A percentile compares a stretch with the other conserved stretches of the same genome.
These are phyloP conservation scores for Synaphobranchus kaupii DNA, from an alignment of 2,797 vertebrate species.

Conservation along the genomic window DNA sequence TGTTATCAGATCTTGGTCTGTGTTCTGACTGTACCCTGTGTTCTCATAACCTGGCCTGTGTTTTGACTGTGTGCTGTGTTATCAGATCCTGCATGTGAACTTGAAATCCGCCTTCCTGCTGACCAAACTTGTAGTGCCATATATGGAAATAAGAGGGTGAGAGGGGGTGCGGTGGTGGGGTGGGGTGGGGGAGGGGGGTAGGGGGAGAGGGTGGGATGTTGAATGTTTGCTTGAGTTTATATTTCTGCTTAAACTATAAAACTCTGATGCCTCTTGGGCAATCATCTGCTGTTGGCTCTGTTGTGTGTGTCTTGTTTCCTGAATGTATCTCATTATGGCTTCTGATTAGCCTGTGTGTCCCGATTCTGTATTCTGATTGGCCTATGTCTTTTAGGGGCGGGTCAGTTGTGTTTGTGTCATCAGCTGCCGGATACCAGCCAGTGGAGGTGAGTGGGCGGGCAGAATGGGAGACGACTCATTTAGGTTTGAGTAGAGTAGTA, in stretches of 20 bases:
- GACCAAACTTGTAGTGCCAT: slow-evolving; percentile 79
- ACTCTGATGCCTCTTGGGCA: too few relatives aligned
- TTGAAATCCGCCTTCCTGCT: slow-evolving; percentile 81
- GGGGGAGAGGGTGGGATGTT: slow-evolving; percentile 77
- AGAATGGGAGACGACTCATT: not conserved
- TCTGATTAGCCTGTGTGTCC: slow-evolving; percentile 19
- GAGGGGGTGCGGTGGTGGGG: slow-evolving; percentile 40
- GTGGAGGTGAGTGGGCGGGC: slow-evolving; percentile 65
- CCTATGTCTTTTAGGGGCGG: slow-evolving; percentile 75
- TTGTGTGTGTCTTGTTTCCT: too few relatives aligned
- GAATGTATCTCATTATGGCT: not conserved
- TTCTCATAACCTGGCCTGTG: too few relatives aligned
- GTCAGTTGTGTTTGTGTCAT: slow-evolving; percentile 84
- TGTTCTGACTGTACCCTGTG: too few relatives aligned
- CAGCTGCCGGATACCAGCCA: slow-evolving; percentile 77
- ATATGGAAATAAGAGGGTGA: slow-evolving; percentile 86
- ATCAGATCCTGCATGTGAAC: slow-evolving; percentile 80
- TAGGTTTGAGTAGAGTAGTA: not conserved
- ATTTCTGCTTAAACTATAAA: too few relatives aligned
- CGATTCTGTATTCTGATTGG: not conserved
- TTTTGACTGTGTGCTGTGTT: not conserved
- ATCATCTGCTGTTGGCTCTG: too few relatives aligned
- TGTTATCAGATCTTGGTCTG: not conserved
- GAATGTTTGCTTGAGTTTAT: too few relatives aligned
- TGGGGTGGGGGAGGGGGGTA: slow-evolving; percentile 40